Evolutionary conservation across 2,797 vertebrate species (phyloP), one percentile per base, ranked within the genome.

Genomic region (Gymnoscopelus braueri): DNA sequence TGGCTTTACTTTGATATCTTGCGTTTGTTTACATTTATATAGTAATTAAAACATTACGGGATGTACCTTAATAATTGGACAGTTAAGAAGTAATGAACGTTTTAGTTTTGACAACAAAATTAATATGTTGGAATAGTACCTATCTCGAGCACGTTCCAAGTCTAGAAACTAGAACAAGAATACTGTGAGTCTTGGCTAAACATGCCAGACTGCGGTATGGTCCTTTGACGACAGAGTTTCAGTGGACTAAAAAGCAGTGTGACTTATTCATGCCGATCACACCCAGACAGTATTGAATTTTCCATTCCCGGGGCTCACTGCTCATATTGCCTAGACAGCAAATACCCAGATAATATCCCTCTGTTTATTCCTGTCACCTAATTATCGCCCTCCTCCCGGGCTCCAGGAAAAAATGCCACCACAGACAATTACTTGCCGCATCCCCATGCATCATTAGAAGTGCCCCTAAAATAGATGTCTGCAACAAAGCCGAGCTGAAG

Each of bases 361-460:
- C n/a, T n/a, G 49, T 82, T 74, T 75, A 72, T 74, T 75, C 69
- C 59, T 29, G 63, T 74, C 69, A 63, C 69, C 75, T 82, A 76
- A 82, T 85, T 80, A 81, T 75, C 72, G 47, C 32, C 47, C 58
- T 79, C 26, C 63, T 65, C 70, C 60, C 47, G 15, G 75, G 69
- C 71, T 67, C 58, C 51, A 70, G 67, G 35, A 69, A 35, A 60
- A 73, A 83, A 72, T 70, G 49, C 59, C 58, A 61, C 74, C 61
- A 58, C 74, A 82, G 73, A 74, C 67, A 69, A 35, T 63, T 24
- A 73, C 63, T 68, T 53, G 24, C 59, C 72, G n/a, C 51, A 52
- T 51, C 67, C 48, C 58, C 50, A n/a, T 56, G 71, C 63, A 44
- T 87, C 60, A 79, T 54, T 60, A 52, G 19, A 50, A 62, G 13